These are phyloP conservation scores for Cynaeus angustus DNA, from an alignment of 2,888 invertebrate species.

Conservation along the genomic window DNA sequence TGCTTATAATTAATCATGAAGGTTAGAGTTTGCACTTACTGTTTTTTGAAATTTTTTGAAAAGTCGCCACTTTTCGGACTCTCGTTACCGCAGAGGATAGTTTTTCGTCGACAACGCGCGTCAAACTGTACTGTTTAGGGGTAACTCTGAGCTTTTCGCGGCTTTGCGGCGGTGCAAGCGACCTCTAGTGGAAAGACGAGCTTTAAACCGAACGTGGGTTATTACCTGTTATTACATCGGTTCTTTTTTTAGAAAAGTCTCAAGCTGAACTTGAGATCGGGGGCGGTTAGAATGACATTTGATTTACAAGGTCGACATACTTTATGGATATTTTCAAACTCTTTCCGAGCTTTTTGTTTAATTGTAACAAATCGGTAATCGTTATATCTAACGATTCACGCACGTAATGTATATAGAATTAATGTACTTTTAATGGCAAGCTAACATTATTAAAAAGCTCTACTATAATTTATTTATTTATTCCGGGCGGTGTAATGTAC, in stretches of 20 bases:
- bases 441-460: constrained; percentile 13
- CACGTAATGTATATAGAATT: constrained; percentile 4
- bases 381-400: constrained; percentile 4
- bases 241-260: constrained; percentile 1
- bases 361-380: constrained; percentile 25
- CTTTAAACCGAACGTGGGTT: constrained; percentile 26
- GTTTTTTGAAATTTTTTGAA: neutral
- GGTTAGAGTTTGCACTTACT: constrained; percentile 15
- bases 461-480: neutral
- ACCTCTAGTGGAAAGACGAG: constrained; percentile 54
- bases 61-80: constrained; percentile 9
- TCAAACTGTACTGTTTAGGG: constrained; percentile 56
- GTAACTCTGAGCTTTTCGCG: constrained; percentile 57
- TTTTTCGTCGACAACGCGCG: constrained; percentile 56
- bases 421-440: constrained; percentile 17
- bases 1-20: neutral
- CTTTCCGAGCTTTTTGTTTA: neutral
- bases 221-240: constrained; percentile 25
- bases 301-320: neutral
- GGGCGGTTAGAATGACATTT: neutral
- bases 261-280: neutral
- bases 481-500: neutral
- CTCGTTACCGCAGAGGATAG: constrained; percentile 31
- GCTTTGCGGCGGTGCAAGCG: constrained; percentile 58
- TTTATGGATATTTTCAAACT: neutral